Percentiles rank a stretch among this genome's conserved stretches.
phyloP scores from a whole-genome alignment of 2,113 vertebrate genomes.

The Rutilus rutilus region DNA sequence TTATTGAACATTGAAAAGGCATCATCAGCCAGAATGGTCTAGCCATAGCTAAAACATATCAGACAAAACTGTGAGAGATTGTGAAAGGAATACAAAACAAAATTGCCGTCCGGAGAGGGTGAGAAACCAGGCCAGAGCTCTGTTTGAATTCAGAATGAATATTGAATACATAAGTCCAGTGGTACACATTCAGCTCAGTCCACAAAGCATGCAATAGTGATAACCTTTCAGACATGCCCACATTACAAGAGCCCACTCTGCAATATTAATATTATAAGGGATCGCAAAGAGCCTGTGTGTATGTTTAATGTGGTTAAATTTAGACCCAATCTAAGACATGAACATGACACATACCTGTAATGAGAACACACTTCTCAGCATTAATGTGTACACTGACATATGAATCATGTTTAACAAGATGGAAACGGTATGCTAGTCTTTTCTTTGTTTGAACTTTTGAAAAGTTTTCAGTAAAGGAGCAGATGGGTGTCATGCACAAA shows the following conservation, averaged over 20 bases:
- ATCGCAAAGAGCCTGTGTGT: conserved; percentile 1
- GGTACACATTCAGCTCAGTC: conserved; percentile 19
- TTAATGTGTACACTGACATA: neutral
- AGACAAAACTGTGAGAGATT: neutral
- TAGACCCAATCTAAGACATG: conserved; percentile 22
- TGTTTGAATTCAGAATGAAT: neutral
- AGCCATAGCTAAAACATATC: neutral
- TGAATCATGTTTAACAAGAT: neutral
- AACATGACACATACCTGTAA: conserved; percentile 19
- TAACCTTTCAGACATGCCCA: conserved; percentile 32
- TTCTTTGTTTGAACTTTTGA: neutral
- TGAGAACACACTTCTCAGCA: neutral
- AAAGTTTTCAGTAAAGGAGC: neutral
- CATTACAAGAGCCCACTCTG: conserved; percentile 38
- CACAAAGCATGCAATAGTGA: conserved; percentile 49
- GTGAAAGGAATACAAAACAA: neutral
- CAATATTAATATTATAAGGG: conserved; percentile 53
- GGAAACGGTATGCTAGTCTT: neutral
- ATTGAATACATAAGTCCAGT: neutral
- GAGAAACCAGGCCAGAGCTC: neutral
- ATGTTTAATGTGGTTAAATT: conserved; percentile 47
- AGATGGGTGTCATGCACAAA: neutral
- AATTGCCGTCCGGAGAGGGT: neutral
- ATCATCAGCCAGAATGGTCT: neutral
- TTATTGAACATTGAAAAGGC: neutral